Evolutionary conservation across 30 jellyfish, hydroid and myxozoan genomes (phyloP).

Genomic region (Sanderia malayensis): DNA sequence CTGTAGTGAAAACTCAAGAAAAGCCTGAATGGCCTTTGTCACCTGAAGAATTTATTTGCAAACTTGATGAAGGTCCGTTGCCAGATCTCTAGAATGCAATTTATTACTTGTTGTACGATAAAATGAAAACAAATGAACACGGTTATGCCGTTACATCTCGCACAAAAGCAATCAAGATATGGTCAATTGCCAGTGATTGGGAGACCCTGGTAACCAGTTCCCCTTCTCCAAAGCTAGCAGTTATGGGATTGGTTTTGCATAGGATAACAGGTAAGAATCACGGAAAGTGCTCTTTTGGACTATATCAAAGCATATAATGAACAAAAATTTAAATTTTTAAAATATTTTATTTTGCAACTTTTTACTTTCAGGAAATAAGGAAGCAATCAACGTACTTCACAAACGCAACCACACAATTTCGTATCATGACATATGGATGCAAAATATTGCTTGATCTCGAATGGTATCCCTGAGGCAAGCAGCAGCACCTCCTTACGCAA

Average conservation of each 20-base stretch:
- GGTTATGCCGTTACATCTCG: conserved; percentile 1
- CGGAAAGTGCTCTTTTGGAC: background rate
- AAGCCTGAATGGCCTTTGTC: conserved; percentile 2
- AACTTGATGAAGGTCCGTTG: background rate
- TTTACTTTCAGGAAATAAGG: background rate
- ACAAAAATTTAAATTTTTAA: background rate
- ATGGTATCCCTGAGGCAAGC: conserved; percentile 1
- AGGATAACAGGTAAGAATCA: too few relatives aligned
- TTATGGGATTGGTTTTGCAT: background rate
- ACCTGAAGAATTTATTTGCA: background rate
- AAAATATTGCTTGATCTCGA: background rate
- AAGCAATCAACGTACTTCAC: background rate
- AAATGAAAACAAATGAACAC: background rate
- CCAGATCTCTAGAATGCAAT: background rate
- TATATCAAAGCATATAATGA: background rate
- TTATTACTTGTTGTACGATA: background rate
- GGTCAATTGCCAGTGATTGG: conserved; percentile 2
- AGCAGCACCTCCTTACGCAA: background rate
- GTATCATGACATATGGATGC: background rate
- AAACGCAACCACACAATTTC: background rate
- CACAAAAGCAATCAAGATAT: background rate
- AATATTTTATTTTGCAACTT: background rate
- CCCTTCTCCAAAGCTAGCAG: conserved; percentile 3
- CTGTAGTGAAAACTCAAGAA: background rate
- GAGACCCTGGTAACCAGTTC: conserved; percentile 1